Conservation (phyloP, 35 echinoderm and acorn worm species). For the Acanthaster planci region DNA sequence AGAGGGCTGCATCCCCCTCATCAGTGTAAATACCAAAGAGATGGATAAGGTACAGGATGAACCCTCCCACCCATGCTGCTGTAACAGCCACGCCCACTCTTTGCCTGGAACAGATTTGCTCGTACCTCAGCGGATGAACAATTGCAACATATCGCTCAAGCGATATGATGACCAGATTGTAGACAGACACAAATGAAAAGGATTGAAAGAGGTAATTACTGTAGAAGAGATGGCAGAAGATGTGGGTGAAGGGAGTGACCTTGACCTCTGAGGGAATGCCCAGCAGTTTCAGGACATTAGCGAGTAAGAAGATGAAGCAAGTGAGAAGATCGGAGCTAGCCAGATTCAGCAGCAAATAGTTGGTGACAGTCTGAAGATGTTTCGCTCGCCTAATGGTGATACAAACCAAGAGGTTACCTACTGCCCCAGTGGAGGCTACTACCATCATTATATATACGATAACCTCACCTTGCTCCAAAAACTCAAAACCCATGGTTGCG, state of each 20-base stretch:
- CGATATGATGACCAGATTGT: neutral
- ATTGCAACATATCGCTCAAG: constrained; percentile 4
- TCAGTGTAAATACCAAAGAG: neutral
- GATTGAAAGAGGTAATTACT: neutral
- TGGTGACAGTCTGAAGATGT: neutral
- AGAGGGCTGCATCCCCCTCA: neutral
- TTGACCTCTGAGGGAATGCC: neutral
- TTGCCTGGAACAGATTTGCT: neutral
- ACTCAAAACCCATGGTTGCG: too few species aligned
- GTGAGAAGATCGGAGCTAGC: neutral
- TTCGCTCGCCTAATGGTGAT: neutral
- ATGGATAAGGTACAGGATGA: neutral
- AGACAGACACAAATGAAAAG: neutral
- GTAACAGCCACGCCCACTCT: neutral
- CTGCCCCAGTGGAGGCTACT: neutral
- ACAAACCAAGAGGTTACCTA: neutral
- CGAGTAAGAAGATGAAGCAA: neutral
- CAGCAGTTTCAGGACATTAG: neutral
- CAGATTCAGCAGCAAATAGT: neutral
- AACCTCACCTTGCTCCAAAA: too few species aligned
- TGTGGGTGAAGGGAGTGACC: neutral
- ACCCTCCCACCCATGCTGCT: neutral
- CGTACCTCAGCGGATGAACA: neutral
- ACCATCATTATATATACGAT: neutral
- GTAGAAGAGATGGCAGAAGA: neutral